phyloP scores from a whole-genome alignment of 2,888 invertebrate species.

The Aleiodes testaceus region DNA sequence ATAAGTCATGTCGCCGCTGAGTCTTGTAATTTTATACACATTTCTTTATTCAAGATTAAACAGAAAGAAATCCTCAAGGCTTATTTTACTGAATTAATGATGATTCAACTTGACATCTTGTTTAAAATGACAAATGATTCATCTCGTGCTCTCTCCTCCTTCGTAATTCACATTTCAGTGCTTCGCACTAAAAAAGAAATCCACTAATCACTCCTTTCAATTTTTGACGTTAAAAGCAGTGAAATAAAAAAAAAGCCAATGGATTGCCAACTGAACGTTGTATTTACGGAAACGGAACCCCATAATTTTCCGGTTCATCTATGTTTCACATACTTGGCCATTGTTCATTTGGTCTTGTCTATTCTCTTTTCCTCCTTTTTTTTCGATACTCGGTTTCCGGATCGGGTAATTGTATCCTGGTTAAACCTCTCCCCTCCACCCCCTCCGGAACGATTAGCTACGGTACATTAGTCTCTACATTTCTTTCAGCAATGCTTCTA shows the following conservation, averaged over 20 bases:
- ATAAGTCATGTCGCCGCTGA: slow-evolving; percentile 58
- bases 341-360: not conserved
- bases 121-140: slow-evolving; percentile 64
- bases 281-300: slow-evolving; percentile 39
- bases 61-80: slow-evolving; percentile 26
- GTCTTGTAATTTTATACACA: slow-evolving; percentile 58
- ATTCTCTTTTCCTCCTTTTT: not conserved
- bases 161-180: slow-evolving; percentile 39
- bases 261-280: not conserved
- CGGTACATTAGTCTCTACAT: slow-evolving; percentile 57
- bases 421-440: slow-evolving; percentile 3
- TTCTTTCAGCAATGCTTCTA: slow-evolving; percentile 31
- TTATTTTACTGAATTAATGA: slow-evolving; percentile 65
- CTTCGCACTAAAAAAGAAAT: not conserved
- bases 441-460: slow-evolving; percentile 54
- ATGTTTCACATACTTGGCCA: not conserved
- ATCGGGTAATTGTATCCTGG: slow-evolving; percentile 44
- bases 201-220: slow-evolving; percentile 38
- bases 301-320: slow-evolving; percentile 42
- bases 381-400: slow-evolving; percentile 20
- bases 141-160: slow-evolving; percentile 25
- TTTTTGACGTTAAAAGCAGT: slow-evolving; percentile 52
- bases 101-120: slow-evolving; percentile 57
- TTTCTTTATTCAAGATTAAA: not conserved
- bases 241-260: slow-evolving; percentile 14